Base-by-base conservation (phyloP, 2,797 vertebrate species). In the Miopithecus talapoin region DNA sequence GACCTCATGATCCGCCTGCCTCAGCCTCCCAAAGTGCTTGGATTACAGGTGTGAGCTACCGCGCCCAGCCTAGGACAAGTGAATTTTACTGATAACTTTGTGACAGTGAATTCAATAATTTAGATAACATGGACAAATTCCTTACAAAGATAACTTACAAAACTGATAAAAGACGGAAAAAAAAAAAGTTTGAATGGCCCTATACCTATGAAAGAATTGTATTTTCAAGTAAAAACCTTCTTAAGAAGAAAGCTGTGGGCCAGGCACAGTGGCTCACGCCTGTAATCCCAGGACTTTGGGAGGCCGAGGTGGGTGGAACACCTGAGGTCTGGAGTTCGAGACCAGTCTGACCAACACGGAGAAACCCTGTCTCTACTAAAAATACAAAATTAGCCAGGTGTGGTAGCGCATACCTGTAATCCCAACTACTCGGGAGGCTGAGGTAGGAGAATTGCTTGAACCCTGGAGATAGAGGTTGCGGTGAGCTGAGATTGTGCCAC, bases 61-160 rank as follows among this genome's bases (percentile, higher is more conserved):
- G 0, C 0, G 5, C 50, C 50, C 50, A 53, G 50, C 17, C 50
- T 53, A 53, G 50, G 16, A 79, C 8, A 88, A 53, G 17, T 28
- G 7, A 48, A 72, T 78, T 70, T 92, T 85, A 84, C 72, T 43
- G 72, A 68, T 70, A 87, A 50, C n/a, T 93, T 81, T 74, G 90
- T 59, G 59, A 24, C 85, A 64, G 1, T 64, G 61, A 64, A 80
- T 85, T 80, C 50, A 85, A 92, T 33, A 92, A 89, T 33, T 83
- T 83, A 94, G n/a, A 87, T 46, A 72, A 84, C 90, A 87, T 26
- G 30, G 59, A 78, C n/a, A 87, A 43, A 83, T 85, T 81, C 28
- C 36, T 89, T 76, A 17, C 55, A 85, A 85, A 89, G 85, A 41
- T 64, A 81, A 89, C 21, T 92, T 96, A 92, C 0, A 89, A 96